A percentile compares a stretch with the other conserved stretches of the same genome.
phyloP scores from a whole-genome alignment of 2,797 vertebrate genomes.

The Philypnodon macrostomus region DNA sequence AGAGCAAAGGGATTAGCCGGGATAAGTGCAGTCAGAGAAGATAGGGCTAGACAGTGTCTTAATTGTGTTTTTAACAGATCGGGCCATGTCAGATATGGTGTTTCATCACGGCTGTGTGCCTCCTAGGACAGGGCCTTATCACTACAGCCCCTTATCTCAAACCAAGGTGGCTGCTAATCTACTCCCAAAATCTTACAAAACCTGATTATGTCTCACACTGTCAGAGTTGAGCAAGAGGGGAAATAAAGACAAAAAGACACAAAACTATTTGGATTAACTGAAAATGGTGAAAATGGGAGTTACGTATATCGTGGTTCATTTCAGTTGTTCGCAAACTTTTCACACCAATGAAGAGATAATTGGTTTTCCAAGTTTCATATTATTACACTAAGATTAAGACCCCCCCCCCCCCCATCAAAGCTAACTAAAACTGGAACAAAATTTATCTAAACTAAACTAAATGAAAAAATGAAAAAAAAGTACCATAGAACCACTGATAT shows the following conservation, averaged over 20 bases:
- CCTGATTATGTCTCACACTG: slow-evolving; percentile 61
- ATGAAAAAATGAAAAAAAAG: no score
- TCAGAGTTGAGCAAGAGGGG: slow-evolving; percentile 31
- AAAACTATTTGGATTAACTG: slow-evolving; percentile 3
- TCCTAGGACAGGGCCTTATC: slow-evolving; percentile 61
- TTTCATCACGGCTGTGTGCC: slow-evolving; percentile 63
- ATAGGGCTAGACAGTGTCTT: slow-evolving; percentile 67
- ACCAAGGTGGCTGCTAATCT: slow-evolving; percentile 70
- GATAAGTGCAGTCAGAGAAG: slow-evolving; percentile 50
- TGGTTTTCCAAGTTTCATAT: no score
- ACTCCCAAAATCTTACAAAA: slow-evolving; percentile 65
- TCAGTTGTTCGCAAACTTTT: no score
- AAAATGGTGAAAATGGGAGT: no score
- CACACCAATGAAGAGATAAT: no score
- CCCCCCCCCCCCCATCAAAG: no score
- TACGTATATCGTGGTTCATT: no score
- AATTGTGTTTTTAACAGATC: slow-evolving; percentile 73
- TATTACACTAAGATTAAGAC: no score
- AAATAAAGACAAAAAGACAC: slow-evolving; percentile 14
- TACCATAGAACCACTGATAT: background rate
- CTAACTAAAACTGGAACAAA: no score
- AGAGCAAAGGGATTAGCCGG: slow-evolving; percentile 39
- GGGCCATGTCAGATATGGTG: slow-evolving; percentile 61
- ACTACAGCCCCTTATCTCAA: slow-evolving; percentile 58
- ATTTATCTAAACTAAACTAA: no score